These are phyloP conservation scores for Caenorhabditis briggsae DNA, from an alignment of 1,140 invertebrate species.

Conservation along the genomic window DNA sequence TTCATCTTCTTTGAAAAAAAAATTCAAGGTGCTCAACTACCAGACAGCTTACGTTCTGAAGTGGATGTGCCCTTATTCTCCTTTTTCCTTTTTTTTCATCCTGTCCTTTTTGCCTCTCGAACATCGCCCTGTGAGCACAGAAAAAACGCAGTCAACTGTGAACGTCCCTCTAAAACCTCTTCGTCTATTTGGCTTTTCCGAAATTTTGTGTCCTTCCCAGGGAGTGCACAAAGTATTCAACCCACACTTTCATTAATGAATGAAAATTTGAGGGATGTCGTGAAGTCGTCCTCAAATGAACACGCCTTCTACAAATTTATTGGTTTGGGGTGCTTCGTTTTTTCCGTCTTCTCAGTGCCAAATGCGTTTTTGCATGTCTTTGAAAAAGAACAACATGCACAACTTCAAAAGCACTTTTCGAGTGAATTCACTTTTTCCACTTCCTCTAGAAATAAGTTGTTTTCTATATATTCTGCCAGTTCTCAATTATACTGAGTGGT, in stretches of 20 bases:
- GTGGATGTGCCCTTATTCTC: slow-evolving; percentile 1
- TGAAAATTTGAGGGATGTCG: neutral
- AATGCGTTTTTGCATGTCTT: slow-evolving; percentile 18
- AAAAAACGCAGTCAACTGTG: slow-evolving; percentile 36
- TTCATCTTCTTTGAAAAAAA: too few species aligned
- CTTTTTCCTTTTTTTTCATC: neutral
- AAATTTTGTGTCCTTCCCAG: neutral
- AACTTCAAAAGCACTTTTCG: slow-evolving; percentile 5
- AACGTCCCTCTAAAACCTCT: neutral
- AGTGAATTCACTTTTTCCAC: slow-evolving; percentile 30
- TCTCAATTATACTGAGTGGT: slow-evolving; percentile 23
- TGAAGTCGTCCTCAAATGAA: neutral
- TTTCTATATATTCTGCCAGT: neutral
- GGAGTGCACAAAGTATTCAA: neutral
- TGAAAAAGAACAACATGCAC: slow-evolving; percentile 46
- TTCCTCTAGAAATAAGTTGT: too few species aligned
- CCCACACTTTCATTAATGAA: neutral
- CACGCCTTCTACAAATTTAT: neutral
- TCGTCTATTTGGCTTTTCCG: neutral
- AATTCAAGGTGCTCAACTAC: too few species aligned
- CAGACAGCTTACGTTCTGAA: neutral
- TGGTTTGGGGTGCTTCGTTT: neutral
- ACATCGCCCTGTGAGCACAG: neutral
- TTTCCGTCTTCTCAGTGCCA: neutral
- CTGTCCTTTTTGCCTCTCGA: neutral